A percentile compares a stretch with the other conserved stretches of the same genome.
Evolutionary conservation across 2,888 invertebrate genomes (phyloP).

Genomic region (Thelaira solivaga): DNA sequence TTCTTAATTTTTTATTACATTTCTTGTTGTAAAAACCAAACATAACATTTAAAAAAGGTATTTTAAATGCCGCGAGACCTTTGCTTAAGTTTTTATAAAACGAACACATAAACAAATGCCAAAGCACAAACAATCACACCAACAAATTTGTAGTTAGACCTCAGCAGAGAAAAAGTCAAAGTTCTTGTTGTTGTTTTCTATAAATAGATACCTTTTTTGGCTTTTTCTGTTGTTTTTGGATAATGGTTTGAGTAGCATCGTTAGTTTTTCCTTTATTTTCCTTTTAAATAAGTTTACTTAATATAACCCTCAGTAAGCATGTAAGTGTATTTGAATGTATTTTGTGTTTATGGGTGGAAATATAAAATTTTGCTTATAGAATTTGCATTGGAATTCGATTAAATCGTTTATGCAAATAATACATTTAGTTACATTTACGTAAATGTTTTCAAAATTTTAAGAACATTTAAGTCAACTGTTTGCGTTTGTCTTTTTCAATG

Average conservation of each 20-base stretch:
- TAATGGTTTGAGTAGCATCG: constrained; percentile 50
- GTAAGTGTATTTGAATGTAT: not conserved
- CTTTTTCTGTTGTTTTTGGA: not conserved
- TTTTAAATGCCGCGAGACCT: constrained; percentile 73
- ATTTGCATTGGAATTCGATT: constrained; percentile 77
- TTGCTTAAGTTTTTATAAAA: constrained; percentile 71
- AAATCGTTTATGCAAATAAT: constrained; percentile 76
- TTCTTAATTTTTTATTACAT: constrained; percentile 13
- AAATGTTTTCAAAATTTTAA: constrained; percentile 53
- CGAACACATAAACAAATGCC: constrained; percentile 24
- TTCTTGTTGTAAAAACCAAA: constrained; percentile 10
- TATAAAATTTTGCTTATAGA: constrained; percentile 73
- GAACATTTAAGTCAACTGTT: constrained; percentile 37
- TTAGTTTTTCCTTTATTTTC: no score
- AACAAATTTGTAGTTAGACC: not conserved
- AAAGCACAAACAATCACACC: constrained; percentile 12
- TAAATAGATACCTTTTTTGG: not conserved
- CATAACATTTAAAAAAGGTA: constrained; percentile 55
- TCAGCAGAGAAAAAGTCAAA: constrained; percentile 22
- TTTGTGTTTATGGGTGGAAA: constrained; percentile 67
- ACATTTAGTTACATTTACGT: constrained; percentile 64
- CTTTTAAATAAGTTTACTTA: constrained; percentile 51
- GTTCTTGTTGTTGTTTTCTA: constrained; percentile 36
- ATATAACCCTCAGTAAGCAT: not conserved
- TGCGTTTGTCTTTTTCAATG: constrained; percentile 16